Conservation (phyloP, 2,888 invertebrate species). For the Drosophila meridionalis region DNA sequence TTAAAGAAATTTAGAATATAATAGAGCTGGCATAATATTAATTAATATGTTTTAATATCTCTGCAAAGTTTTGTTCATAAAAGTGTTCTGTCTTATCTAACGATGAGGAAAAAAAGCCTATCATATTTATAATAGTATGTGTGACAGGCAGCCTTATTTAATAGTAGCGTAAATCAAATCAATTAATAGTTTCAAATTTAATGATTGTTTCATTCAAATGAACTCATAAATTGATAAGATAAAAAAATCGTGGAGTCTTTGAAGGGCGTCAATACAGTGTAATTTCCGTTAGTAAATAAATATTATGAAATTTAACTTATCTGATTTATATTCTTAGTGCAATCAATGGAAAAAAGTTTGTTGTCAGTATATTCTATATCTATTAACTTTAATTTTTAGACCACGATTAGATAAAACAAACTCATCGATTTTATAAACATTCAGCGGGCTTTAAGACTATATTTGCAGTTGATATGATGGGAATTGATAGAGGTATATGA, state of each 20-base stretch:
- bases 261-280: slow-evolving; percentile 18
- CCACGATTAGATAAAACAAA: slow-evolving; percentile 1
- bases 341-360: not conserved
- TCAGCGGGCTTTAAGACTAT: not conserved
- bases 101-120: slow-evolving; percentile 33
- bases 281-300: slow-evolving; percentile 2
- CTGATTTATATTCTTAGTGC: slow-evolving; percentile 1
- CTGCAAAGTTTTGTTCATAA: not conserved
- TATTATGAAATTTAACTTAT: slow-evolving; percentile 7
- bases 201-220: slow-evolving; percentile 10
- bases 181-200: slow-evolving; percentile 5
- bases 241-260: not conserved
- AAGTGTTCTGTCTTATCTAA: slow-evolving; percentile 40
- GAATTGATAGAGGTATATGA: too few species aligned
- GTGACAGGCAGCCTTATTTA: not conserved
- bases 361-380: not conserved
- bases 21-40: slow-evolving; percentile 3
- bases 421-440: not conserved
- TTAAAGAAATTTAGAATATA: not conserved
- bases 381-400: not conserved
- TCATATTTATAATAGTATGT: slow-evolving; percentile 1
- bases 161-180: slow-evolving; percentile 21
- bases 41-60: slow-evolving; percentile 17
- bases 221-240: slow-evolving; percentile 4
- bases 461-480: slow-evolving; percentile 1